Conservation (phyloP, 2,113 vertebrate species). For the Nymphicus hollandicus region DNA sequence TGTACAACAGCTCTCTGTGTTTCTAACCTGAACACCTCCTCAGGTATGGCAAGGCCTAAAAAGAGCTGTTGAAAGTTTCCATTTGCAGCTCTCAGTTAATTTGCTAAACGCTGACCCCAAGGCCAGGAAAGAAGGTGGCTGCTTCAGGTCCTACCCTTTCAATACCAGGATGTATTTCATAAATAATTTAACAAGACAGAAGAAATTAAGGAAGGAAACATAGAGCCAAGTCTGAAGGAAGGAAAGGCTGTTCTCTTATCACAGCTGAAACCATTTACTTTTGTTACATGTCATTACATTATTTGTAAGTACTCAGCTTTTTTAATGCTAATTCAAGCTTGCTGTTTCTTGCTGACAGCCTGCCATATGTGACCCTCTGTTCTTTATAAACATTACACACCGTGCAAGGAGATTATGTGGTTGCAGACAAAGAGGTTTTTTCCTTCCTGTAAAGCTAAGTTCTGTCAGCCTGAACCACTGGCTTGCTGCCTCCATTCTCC, state of each 20-base stretch:
- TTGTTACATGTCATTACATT: conserved; percentile 13
- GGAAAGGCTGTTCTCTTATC: not conserved
- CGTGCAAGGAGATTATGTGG: not conserved
- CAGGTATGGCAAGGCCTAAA: not conserved
- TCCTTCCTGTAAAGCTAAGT: not conserved
- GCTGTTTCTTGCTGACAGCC: conserved; percentile 13
- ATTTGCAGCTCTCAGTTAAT: not conserved
- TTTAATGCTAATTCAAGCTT: conserved; percentile 35
- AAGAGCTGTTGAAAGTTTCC: conserved; percentile 14
- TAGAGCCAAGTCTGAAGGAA: not conserved
- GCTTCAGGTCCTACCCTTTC: not conserved
- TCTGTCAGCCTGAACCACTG: not conserved
- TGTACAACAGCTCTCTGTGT: not conserved
- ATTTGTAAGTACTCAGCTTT: conserved; percentile 18
- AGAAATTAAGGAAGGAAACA: conserved; percentile 21
- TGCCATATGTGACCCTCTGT: not conserved
- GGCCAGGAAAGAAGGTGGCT: not conserved
- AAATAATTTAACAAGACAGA: conserved; percentile 19
- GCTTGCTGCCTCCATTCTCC: not conserved
- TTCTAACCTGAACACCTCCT: not conserved
- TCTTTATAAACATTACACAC: conserved; percentile 16
- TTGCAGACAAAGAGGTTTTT: not conserved
- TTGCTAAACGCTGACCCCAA: not conserved
- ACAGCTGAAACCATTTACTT: conserved; percentile 35
- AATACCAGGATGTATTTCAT: not conserved